Evolutionary conservation across 2,888 invertebrate genomes (phyloP).

Genomic region (Xanthorhoe spadicearia): DNA sequence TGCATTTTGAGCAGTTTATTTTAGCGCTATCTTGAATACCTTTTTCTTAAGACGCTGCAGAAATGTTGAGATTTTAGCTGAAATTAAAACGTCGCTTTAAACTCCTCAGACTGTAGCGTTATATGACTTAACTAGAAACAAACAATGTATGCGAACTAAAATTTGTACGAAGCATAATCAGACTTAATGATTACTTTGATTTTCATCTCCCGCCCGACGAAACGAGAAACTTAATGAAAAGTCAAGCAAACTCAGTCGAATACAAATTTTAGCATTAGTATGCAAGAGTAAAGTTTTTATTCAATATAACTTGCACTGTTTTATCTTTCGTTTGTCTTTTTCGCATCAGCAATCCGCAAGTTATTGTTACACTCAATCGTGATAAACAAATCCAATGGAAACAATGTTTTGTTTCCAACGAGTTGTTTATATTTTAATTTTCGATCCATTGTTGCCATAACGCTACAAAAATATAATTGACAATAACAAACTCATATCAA

Average conservation of each 20-base stretch:
- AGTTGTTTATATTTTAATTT: conserved; percentile 54
- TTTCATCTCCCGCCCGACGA: conserved; percentile 73
- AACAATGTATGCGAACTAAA: conserved; percentile 41
- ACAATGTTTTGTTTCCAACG: conserved; percentile 43
- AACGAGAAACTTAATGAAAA: conserved; percentile 81
- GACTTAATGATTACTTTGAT: conserved; percentile 80
- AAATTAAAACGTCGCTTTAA: conserved; percentile 35
- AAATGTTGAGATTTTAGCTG: conserved; percentile 47
- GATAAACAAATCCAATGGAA: conserved; percentile 52
- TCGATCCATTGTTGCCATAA: conserved; percentile 35
- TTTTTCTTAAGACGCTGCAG: conserved; percentile 55
- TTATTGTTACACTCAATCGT: conserved; percentile 63
- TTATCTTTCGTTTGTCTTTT: conserved; percentile 76
- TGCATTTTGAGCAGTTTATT: conserved; percentile 76
- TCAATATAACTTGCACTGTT: conserved; percentile 81
- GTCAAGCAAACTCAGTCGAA: conserved; percentile 81
- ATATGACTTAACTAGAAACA: conserved; percentile 38
- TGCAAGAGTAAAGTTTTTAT: conserved; percentile 83
- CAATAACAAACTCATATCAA: conserved; percentile 28
- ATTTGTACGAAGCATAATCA: conserved; percentile 71
- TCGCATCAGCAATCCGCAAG: conserved; percentile 69
- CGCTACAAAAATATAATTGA: conserved; percentile 24
- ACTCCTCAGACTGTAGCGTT: conserved; percentile 8
- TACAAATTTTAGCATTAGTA: conserved; percentile 82
- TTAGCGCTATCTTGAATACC: conserved; percentile 67